Evolutionary conservation across 2,113 vertebrate species (phyloP).

Genomic region (Fregetta grallaria): DNA sequence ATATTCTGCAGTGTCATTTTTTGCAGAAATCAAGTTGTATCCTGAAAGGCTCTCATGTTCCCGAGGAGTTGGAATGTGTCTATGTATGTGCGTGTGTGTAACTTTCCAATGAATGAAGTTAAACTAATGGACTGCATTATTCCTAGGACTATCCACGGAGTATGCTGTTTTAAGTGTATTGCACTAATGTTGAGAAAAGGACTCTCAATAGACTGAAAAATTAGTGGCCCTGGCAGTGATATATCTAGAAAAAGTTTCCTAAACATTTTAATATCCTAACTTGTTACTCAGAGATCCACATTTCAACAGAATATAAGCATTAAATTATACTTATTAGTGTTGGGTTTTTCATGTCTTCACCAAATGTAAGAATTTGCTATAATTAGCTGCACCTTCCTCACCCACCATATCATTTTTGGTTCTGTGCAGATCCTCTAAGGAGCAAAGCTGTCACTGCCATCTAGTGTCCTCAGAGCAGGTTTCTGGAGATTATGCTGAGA

Average conservation of each 20-base stretch:
- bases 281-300: not conserved
- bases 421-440: not conserved
- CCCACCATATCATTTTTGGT: accelerated
- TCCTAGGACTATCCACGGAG: not conserved
- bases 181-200: not conserved
- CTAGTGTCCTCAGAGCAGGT: constrained; percentile 5
- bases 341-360: accelerated
- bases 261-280: not conserved
- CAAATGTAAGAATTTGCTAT: not conserved
- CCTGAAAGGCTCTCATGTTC: not conserved
- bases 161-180: not conserved
- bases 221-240: not conserved
- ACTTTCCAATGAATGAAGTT: not conserved
- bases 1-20: not conserved
- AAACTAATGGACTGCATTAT: not conserved
- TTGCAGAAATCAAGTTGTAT: not conserved
- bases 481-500: not conserved
- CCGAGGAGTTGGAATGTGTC: not conserved
- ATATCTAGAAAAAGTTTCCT: not conserved
- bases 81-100: accelerated
- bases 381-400: not conserved
- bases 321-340: not conserved
- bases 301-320: not conserved
- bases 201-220: not conserved
- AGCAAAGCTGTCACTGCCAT: constrained; percentile 27